Evolutionary conservation across 1,140 invertebrate genomes (phyloP).

Genomic region (Cecropterus lyciades): DNA sequence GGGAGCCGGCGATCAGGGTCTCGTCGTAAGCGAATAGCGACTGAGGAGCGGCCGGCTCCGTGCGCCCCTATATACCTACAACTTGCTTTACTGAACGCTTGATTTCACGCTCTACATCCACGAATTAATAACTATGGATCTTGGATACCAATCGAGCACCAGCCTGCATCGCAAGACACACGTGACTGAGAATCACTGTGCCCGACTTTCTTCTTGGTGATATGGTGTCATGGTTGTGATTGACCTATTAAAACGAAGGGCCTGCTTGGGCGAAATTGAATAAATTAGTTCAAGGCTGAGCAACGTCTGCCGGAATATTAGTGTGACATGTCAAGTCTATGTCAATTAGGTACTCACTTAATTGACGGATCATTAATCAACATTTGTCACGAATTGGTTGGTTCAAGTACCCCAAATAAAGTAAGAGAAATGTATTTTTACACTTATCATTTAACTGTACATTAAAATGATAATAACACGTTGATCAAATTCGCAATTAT

Average conservation of each 20-base stretch:
- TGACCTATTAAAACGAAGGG: conserved; percentile 55
- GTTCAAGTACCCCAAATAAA: too few relatives aligned
- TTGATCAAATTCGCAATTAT: too few relatives aligned
- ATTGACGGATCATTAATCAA: conserved; percentile 20
- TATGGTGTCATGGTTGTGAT: conserved; percentile 30
- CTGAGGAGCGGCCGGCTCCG: conserved; percentile 55
- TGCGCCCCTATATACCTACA: conserved; percentile 75
- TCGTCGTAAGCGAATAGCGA: conserved; percentile 49
- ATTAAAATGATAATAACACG: too few relatives aligned
- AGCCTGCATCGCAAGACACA: conserved; percentile 42
- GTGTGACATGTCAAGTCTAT: conserved; percentile 16
- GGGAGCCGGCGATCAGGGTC: conserved; percentile 41
- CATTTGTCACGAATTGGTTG: too few relatives aligned
- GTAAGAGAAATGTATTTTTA: too few relatives aligned
- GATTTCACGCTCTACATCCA: conserved; percentile 80
- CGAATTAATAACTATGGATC: conserved; percentile 70
- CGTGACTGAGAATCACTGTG: conserved; percentile 46
- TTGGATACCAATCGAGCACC: conserved; percentile 50
- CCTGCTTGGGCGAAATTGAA: conserved; percentile 46
- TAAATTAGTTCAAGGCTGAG: conserved; percentile 57
- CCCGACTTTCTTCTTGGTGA: conserved; percentile 46
- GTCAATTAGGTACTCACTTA: conserved; percentile 17
- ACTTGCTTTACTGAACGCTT: conserved; percentile 72
- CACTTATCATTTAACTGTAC: too few relatives aligned
- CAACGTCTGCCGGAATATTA: conserved; percentile 27